Evolutionary conservation across 2,888 invertebrate genomes (phyloP), one percentile per base, ranked within the genome.

Genomic region (Erebia epiphron): DNA sequence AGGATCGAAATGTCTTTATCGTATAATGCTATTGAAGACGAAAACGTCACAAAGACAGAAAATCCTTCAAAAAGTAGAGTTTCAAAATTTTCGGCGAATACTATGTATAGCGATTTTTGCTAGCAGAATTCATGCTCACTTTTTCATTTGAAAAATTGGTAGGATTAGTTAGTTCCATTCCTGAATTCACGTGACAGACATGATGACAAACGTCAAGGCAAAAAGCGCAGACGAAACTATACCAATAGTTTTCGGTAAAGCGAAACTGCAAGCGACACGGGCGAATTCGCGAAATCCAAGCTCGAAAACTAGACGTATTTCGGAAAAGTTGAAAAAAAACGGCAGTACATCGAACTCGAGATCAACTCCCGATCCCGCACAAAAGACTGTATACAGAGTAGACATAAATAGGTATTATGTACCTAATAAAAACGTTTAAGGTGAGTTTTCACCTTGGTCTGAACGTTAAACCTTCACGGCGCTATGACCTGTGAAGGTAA

Each of bases 261-360:
- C 69, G 52, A 50, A 64, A 69, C 67, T 71, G 57, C 70, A 65
- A n/a, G 57, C 60, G 54, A 35, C 54, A 62, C 65, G 52, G 63
- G 50, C 64, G 60, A 68, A 68, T 62, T 70, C 65, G 65, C 61
- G 52, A 70, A 56, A 64, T 35, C 58, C 57, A 41, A 52, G 65
- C 68, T 66, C 67, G 65, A 49, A 73, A 73, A 66, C 54, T 68
- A 52, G 52, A 63, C 57, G 68, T 62, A 70, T 65, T 73, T 68
- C 62, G 43, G 35, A 43, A 70, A 70, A 66, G 71, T 73, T 68
- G 62, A 62, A 73, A 73, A 73, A 73, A 68, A 73, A 67, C 70
- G 11, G 46, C 54, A 49, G 70, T 66, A 70, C 70, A 65, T 16
- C 71, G 71, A 73, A 73, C 71, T 71, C 68, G 67, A 68, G 68